Conservation (phyloP, 2,888 invertebrate species). For the Isotomurus palustris region DNA sequence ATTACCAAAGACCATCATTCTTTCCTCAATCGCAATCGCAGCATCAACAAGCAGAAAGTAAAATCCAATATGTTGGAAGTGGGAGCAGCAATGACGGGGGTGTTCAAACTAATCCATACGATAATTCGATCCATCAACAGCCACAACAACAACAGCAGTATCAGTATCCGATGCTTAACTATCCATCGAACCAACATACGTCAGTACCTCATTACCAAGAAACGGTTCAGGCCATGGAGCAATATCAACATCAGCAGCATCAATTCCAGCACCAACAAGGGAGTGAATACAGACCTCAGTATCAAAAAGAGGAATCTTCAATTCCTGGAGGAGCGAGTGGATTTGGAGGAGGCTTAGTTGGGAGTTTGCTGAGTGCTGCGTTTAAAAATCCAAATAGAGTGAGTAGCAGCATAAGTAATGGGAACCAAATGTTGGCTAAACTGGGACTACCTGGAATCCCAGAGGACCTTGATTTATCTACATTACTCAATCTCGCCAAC, state of each 20-base stretch:
- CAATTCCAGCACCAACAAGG: background rate
- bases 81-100: too few species aligned
- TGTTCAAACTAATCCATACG: too few species aligned
- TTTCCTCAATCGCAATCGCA: too few species aligned
- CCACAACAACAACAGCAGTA: background rate
- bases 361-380: background rate
- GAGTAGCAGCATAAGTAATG: background rate
- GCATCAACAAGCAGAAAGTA: too few species aligned
- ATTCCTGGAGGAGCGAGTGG: background rate
- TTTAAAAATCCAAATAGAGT: background rate
- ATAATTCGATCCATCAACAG: too few species aligned
- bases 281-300: slow-evolving; percentile 3
- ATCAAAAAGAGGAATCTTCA: background rate
- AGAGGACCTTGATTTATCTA: slow-evolving; percentile 25
- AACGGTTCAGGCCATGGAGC: background rate
- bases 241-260: slow-evolving; percentile 13
- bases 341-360: slow-evolving; percentile 3
- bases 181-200: slow-evolving; percentile 1
- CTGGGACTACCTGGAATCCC: slow-evolving; percentile 15
- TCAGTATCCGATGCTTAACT: slow-evolving; percentile 12
- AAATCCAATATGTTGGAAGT: too few species aligned
- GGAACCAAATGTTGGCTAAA: slow-evolving; percentile 14
- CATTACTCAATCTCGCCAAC: slow-evolving; percentile 22
- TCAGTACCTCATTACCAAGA: slow-evolving; percentile 6
- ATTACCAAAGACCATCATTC: too few species aligned